Evolutionary conservation across 2,888 invertebrate species (phyloP), one percentile per base, ranked within the genome.

Genomic region (Furcula furcula): DNA sequence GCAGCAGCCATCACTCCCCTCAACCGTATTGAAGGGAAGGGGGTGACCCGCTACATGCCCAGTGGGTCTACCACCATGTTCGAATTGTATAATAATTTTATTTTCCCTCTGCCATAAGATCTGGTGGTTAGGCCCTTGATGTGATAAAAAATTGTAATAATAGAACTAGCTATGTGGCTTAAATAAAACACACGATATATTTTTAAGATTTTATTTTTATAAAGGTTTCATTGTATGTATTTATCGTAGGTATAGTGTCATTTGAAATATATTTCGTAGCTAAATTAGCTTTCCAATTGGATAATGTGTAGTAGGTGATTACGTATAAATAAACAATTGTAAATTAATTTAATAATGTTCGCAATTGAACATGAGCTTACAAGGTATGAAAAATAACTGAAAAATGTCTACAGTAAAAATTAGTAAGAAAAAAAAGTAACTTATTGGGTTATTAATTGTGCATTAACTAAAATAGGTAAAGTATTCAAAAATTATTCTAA

Each of bases 251-350:
- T 84, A 80, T 80, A 82, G 82, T 86, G 84, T 85, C 78, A 80
- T 80, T 84, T 82, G 70, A 76, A 80, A 75, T 74, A 80, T 81
- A 79, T 74, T 79, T 77, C 69, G 78, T 76, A 66, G 77, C 76
- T 76, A 73, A 67, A 76, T 68, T 73, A 81, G 77, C 76, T 77
- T 77, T 77, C 61, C 65, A 67, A 76, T 73, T 73, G 68, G 68
- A 77, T 79, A 80, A 86, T 87, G 88, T 88, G 88, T 87, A 87
- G 87, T 77, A 85, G 86, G 87, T 79, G 70, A 78, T 80, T 80
- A 82, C 74, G 69, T 77, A 70, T 66, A 72, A 76, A 68, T 76
- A 76, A 68, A 75, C 42, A 76, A 72, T 71, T 51, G 58, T 71
- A 74, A 67, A 53, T 62, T 61, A 63, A 63, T 54, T 55, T 50